Percentiles rank a stretch among this genome's conserved stretches.
phyloP scores from a whole-genome alignment of 1,140 invertebrate genomes.

The Branchinecta lynchi region DNA sequence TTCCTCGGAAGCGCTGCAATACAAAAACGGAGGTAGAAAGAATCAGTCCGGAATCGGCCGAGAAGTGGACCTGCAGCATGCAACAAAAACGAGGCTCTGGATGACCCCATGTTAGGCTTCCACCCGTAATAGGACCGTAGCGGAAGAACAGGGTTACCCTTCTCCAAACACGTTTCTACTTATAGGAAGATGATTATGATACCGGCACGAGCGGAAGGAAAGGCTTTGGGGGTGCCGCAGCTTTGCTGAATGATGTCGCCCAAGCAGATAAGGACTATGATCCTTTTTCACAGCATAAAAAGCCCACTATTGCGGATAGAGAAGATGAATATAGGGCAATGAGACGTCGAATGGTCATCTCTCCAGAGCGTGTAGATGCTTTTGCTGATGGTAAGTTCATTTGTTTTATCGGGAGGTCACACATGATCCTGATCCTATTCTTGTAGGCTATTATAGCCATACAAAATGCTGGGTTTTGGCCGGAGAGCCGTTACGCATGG shows the following conservation, averaged over 20 bases:
- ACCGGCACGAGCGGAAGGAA: slow-evolving; percentile 40
- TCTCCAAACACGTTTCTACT: slow-evolving; percentile 23
- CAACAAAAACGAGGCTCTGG: too few relatives aligned
- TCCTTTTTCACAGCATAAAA: slow-evolving; percentile 81
- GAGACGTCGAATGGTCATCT: slow-evolving; percentile 75
- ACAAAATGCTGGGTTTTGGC: too few relatives aligned
- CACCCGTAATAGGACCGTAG: too few relatives aligned
- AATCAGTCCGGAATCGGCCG: too few relatives aligned
- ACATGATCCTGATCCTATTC: too few relatives aligned
- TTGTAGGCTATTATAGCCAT: too few relatives aligned
- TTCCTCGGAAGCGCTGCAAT: too few relatives aligned
- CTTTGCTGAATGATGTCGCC: slow-evolving; percentile 73
- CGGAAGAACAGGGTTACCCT: background rate
- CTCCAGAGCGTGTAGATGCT: slow-evolving; percentile 86
- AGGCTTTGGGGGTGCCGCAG: slow-evolving; percentile 70
- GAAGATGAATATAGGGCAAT: slow-evolving; percentile 92
- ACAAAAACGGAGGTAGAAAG: too few relatives aligned
- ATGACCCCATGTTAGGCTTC: too few relatives aligned
- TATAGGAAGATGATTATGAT: slow-evolving; percentile 72
- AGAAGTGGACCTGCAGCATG: too few relatives aligned
- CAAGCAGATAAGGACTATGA: slow-evolving; percentile 87
- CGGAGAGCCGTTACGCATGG: too few relatives aligned
- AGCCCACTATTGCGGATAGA: slow-evolving; percentile 78
- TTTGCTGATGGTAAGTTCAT: slow-evolving; percentile 78
- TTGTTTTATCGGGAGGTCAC: too few relatives aligned